Percentiles rank a stretch among this genome's conserved stretches.
Evolutionary conservation across 2,888 invertebrate genomes (phyloP).

Genomic region (Rhogogaster chlorosoma): DNA sequence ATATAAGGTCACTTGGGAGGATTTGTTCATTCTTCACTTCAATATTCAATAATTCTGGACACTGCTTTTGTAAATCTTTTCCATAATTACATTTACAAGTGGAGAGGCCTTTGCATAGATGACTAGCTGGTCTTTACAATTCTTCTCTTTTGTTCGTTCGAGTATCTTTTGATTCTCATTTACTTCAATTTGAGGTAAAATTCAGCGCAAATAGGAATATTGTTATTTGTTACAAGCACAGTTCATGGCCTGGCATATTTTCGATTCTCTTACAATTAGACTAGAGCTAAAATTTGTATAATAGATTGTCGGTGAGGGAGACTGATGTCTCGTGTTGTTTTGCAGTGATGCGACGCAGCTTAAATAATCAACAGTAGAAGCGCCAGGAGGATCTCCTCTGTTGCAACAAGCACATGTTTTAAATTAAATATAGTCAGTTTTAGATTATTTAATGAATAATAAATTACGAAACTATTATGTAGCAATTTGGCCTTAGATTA

Average conservation of each 20-base stretch:
- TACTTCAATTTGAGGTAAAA: not conserved
- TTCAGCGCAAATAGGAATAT: not conserved
- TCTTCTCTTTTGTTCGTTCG: not conserved
- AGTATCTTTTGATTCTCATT: not conserved
- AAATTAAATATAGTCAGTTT: slow-evolving; percentile 49
- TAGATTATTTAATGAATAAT: slow-evolving; percentile 22
- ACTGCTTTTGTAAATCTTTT: not conserved
- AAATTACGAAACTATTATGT: slow-evolving; percentile 6
- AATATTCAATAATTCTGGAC: not conserved
- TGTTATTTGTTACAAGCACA: slow-evolving; percentile 72
- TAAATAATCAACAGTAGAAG: slow-evolving; percentile 60
- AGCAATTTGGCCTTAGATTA: not conserved
- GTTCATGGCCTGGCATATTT: slow-evolving; percentile 68
- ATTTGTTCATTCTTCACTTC: not conserved
- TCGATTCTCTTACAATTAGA: slow-evolving; percentile 25
- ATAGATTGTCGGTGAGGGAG: slow-evolving; percentile 57
- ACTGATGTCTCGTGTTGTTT: slow-evolving; percentile 64
- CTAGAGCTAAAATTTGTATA: slow-evolving; percentile 53
- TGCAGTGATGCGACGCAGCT: slow-evolving; percentile 74
- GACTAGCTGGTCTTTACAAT: not conserved
- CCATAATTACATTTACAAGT: not conserved
- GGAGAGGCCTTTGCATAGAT: not conserved
- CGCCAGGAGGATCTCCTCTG: slow-evolving; percentile 67
- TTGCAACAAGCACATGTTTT: slow-evolving; percentile 75
- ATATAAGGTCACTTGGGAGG: not conserved